Evolutionary conservation across 1,140 invertebrate genomes (phyloP).

Genomic region (Halyomorpha halys): DNA sequence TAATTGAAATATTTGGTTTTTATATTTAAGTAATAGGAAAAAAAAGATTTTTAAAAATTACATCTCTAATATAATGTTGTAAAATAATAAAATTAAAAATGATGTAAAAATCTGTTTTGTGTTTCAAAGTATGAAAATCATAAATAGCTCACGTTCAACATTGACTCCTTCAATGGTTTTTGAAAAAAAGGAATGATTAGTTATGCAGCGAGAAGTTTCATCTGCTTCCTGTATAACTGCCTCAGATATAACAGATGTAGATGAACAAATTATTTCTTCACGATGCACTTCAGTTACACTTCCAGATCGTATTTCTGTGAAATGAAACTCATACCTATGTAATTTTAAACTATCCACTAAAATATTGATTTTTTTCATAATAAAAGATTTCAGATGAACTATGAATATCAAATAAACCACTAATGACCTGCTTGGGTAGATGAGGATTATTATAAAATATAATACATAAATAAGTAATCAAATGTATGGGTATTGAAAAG

Average conservation of each 20-base stretch:
- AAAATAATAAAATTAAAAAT: too few species aligned
- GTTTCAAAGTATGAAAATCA: too few species aligned
- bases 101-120: too few species aligned
- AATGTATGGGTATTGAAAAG: too few species aligned
- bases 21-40: too few species aligned
- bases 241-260: constrained; percentile 5
- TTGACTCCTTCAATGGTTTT: constrained; percentile 62
- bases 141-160: constrained; percentile 58
- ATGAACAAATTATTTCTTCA: constrained; percentile 14
- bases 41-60: too few species aligned
- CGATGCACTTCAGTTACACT: constrained; percentile 33
- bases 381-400: background rate
- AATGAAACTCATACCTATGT: constrained; percentile 14
- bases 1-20: too few species aligned
- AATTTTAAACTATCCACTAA: background rate
- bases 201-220: constrained; percentile 33
- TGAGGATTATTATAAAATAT: too few species aligned
- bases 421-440: too few species aligned
- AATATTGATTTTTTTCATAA: constrained; percentile 2
- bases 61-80: too few species aligned
- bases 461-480: too few species aligned
- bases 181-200: constrained; percentile 53
- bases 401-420: too few species aligned
- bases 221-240: constrained; percentile 21
- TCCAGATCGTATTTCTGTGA: constrained; percentile 33